Evolutionary conservation across 2,888 invertebrate species (phyloP).

Genomic region (Acronicta alni): DNA sequence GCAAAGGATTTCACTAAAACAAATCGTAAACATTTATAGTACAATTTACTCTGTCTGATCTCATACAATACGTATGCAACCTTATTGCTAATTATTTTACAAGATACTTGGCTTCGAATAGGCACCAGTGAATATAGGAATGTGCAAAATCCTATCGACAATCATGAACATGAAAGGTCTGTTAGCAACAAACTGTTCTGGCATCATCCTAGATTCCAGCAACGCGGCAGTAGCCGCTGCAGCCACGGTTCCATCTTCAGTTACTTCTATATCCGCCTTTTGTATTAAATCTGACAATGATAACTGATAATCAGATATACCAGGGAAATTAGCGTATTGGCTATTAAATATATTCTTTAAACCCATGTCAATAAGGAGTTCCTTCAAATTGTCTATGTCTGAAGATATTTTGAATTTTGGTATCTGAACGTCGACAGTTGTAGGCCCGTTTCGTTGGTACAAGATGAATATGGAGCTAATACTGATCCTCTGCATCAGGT

Average conservation of each 20-base stretch:
- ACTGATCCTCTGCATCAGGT: slow-evolving; percentile 81
- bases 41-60: slow-evolving; percentile 12
- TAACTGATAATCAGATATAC: slow-evolving; percentile 67
- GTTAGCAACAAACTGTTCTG: slow-evolving; percentile 68
- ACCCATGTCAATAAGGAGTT: slow-evolving; percentile 79
- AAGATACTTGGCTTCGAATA: slow-evolving; percentile 78
- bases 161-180: slow-evolving; percentile 83
- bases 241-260: slow-evolving; percentile 77
- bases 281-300: slow-evolving; percentile 77
- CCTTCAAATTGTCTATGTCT: slow-evolving; percentile 81
- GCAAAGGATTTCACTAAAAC: slow-evolving; percentile 20
- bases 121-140: slow-evolving; percentile 78
- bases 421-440: slow-evolving; percentile 86
- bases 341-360: slow-evolving; percentile 73
- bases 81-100: slow-evolving; percentile 41
- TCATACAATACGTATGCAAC: not conserved
- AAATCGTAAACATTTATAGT: not conserved
- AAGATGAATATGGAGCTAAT: slow-evolving; percentile 81
- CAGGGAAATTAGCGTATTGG: slow-evolving; percentile 65
- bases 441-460: slow-evolving; percentile 72
- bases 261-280: slow-evolving; percentile 80
- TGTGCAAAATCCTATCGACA: slow-evolving; percentile 68
- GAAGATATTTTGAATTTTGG: slow-evolving; percentile 90
- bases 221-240: slow-evolving; percentile 64
- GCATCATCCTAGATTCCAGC: slow-evolving; percentile 62